Base-by-base conservation (phyloP, 2,888 invertebrate species). In the Caenorhabditis imperialis region DNA sequence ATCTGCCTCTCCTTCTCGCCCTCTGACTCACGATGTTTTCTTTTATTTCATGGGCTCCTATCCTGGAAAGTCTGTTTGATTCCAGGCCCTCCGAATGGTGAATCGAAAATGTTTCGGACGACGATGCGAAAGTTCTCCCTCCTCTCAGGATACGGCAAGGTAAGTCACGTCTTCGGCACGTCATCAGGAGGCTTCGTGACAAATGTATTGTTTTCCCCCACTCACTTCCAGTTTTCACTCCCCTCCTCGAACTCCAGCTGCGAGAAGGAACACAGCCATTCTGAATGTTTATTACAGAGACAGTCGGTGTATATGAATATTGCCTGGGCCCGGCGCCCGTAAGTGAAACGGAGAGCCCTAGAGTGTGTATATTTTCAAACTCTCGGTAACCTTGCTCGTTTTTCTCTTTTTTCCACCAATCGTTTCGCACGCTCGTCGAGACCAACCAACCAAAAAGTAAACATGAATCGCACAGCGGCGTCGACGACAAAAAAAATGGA, bases 91-190 rank as follows among this genome's bases (percentile, higher is more conserved):
- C 50, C 35, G 58, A 38, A 60, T 60, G 30, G n/a, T 18, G 47
- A 37, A 35, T 20, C 7, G 1, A 23, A 25, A 42, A 62, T 71
- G 71, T 44, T 71, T 30, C 38, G 62, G 48, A 71, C 55, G 7
- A 72, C 63, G 33, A 53, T 72, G 51, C 33, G 72, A 42, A 72
- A 72, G 37, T 58, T 72, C 10, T 72, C 72, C 23, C 25, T 72
- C 3, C 48, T 72, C 25, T 53, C 63, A 6, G 72, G 72, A 6
- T 72, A 53, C 23, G 58, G 58, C 44, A 57, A 63, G 58, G 72
- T 71, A 8, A 23, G 45, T 50, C n/a, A 4, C 3, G 8, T n/a
- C n/a, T n/a, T n/a, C n/a, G n/a, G n/a, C n/a, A 40, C n/a, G 18
- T 45, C 22, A 40, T 40, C n/a, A n/a, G n/a, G n/a, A n/a, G n/a